phyloP scores from a whole-genome alignment of 2,888 invertebrate genomes.

The Muscina levida region DNA sequence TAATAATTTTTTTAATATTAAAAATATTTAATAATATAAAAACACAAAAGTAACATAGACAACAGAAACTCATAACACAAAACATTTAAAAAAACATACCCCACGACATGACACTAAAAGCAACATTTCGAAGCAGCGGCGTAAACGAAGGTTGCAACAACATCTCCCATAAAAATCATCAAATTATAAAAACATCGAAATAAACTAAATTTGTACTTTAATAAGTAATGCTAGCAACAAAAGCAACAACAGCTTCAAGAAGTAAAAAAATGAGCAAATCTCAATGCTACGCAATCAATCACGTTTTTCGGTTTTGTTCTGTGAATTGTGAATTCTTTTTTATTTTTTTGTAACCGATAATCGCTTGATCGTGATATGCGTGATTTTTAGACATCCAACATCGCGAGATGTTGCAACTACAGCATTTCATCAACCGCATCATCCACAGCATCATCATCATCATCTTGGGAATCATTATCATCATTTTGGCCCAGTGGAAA shows the following conservation, averaged over 20 bases:
- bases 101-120: too few relatives aligned
- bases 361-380: slow-evolving; percentile 80
- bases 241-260: not conserved
- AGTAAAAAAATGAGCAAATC: not conserved
- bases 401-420: not conserved
- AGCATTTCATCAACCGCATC: too few relatives aligned
- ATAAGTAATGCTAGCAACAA: slow-evolving; percentile 36
- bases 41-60: too few relatives aligned
- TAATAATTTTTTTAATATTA: too few relatives aligned
- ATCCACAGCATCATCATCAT: slow-evolving; percentile 2
- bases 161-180: slow-evolving; percentile 11
- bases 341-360: slow-evolving; percentile 69
- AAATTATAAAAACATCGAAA: slow-evolving; percentile 17
- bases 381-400: slow-evolving; percentile 78
- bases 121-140: too few relatives aligned
- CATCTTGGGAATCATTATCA: not conserved
- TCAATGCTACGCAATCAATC: slow-evolving; percentile 60
- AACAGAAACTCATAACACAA: too few relatives aligned
- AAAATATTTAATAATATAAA: too few relatives aligned
- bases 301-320: slow-evolving; percentile 40
- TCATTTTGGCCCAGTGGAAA: not conserved
- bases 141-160: too few relatives aligned
- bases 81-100: too few relatives aligned
- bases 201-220: slow-evolving; percentile 43
- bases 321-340: slow-evolving; percentile 41